These are phyloP conservation scores for Eupithecia exiguata DNA, from an alignment of 2,888 invertebrate genomes.

Conservation along the genomic window DNA sequence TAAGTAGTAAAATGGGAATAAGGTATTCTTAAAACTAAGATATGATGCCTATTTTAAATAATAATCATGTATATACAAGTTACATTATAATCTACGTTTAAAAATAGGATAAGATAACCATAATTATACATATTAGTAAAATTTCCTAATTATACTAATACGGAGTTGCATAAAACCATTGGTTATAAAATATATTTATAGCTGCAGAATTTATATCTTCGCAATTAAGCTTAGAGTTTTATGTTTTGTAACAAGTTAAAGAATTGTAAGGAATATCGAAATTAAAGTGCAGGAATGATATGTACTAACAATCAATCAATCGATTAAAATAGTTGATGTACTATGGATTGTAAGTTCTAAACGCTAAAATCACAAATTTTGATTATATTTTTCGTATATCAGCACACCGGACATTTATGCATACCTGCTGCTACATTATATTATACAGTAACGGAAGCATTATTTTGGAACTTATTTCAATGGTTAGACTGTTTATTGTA, in stretches of 20 bases:
- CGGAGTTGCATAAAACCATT: constrained; percentile 10
- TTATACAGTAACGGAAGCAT: not conserved
- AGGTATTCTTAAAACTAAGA: constrained; percentile 51
- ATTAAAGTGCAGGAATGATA: constrained; percentile 42
- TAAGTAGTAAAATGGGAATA: constrained; percentile 18
- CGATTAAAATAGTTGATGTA: constrained; percentile 27
- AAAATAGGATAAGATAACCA: constrained; percentile 52
- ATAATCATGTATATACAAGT: constrained; percentile 40
- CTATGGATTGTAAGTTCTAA: constrained; percentile 36
- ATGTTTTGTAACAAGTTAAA: not conserved
- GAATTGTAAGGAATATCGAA: constrained; percentile 11
- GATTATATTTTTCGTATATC: constrained; percentile 31
- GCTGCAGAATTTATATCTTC: constrained; percentile 25
- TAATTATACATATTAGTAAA: constrained; percentile 45
- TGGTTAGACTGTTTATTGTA: not conserved
- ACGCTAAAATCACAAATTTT: constrained; percentile 43
- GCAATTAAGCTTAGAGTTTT: constrained; percentile 11
- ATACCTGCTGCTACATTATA: not conserved
- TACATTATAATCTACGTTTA: constrained; percentile 57
- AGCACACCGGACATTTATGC: not conserved
- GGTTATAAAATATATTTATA: constrained; percentile 6
- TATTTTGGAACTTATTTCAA: not conserved
- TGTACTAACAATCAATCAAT: constrained; percentile 39
- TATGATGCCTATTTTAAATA: constrained; percentile 52
- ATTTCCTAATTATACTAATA: constrained; percentile 15